Base-by-base conservation (phyloP, 2,797 vertebrate species). In the Megaceryle alcyon region DNA sequence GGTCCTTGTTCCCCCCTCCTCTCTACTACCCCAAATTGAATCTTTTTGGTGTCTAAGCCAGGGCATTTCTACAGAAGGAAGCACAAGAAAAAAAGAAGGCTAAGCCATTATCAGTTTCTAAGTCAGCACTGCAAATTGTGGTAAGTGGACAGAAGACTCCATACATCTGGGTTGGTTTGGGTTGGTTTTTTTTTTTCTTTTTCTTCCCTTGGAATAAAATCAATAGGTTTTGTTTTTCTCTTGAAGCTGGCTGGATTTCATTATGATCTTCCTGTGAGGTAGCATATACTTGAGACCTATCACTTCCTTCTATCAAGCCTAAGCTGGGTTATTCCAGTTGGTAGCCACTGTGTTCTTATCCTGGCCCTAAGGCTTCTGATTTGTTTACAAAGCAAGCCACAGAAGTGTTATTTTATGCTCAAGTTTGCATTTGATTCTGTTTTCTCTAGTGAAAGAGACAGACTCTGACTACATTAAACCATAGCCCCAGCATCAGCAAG, bases 221-320 rank as follows among this genome's bases (percentile, higher is more conserved):
- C 84, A 90, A 26, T 61, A 90, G 57, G 53, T 77, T 94, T 95
- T 91, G 59, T 17, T 94, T 95, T 90, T 49, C 49, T 43, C 95
- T 72, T 72, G 57, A 66, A 86, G 73, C 75, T 80, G 86, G 14
- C 69, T 94, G 85, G 82, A 80, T 94, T 91, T 96, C 86, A 88
- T 95, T 91, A 92, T 61, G 79, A 65, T 91, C 76, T 94, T 82
- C 90, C 83, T 95, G 90, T 72, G 91, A 95, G 89, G 85, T 70
- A 90, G 68, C 59, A 39, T 44, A 85, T 72, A 90, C 56, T 78
- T n/a, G 37, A 96, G 29, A 84, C 31, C 88, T 63, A 54, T 80
- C 18, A 41, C 59, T 94, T 91, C 73, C 61, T 79, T 91, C 79
- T 77, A 92, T 82, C 83, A 65, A 56, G 65, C 14, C 51, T 64